These are phyloP conservation scores for Pseudomugil gertrudae DNA, from an alignment of 2,797 vertebrate genomes.

Conservation along the genomic window DNA sequence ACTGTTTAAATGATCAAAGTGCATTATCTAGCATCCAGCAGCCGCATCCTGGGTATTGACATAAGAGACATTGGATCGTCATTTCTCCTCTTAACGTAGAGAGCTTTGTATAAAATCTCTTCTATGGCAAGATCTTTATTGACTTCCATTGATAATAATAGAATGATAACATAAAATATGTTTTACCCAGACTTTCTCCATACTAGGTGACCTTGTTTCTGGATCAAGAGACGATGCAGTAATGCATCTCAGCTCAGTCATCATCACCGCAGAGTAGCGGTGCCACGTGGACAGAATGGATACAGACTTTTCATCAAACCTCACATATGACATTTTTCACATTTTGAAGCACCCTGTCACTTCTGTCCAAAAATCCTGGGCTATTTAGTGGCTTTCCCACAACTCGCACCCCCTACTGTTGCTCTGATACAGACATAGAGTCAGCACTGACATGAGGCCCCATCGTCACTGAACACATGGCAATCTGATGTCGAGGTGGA, in stretches of 20 bases:
- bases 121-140: conserved; percentile 45
- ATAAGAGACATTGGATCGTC: conserved; percentile 46
- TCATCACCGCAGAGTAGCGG: conserved; percentile 34
- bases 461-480: conserved; percentile 48
- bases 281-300: conserved; percentile 28
- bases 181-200: conserved; percentile 41
- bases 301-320: conserved; percentile 20
- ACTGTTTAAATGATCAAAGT: conserved; percentile 30
- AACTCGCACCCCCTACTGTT: conserved; percentile 3
- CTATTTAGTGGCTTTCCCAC: conserved; percentile 40
- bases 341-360: conserved; percentile 6
- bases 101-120: conserved; percentile 30
- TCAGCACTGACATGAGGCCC: conserved; percentile 49
- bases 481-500: conserved; percentile 64
- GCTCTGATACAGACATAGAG: conserved; percentile 42
- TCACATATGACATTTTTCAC: conserved; percentile 20
- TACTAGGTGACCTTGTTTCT: conserved; percentile 64
- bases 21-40: conserved; percentile 31
- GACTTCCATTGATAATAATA: conserved; percentile 72
- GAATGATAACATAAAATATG: conserved; percentile 52
- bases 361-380: conserved; percentile 27
- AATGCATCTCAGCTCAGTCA: conserved; percentile 48
- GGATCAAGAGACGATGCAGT: conserved; percentile 34
- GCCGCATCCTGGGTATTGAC: conserved; percentile 40
- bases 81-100: conserved; percentile 59